A percentile compares a stretch with the other conserved stretches of the same genome.
phyloP scores from a whole-genome alignment of 2,888 invertebrate genomes.

The Ditylenchus weischeri region DNA sequence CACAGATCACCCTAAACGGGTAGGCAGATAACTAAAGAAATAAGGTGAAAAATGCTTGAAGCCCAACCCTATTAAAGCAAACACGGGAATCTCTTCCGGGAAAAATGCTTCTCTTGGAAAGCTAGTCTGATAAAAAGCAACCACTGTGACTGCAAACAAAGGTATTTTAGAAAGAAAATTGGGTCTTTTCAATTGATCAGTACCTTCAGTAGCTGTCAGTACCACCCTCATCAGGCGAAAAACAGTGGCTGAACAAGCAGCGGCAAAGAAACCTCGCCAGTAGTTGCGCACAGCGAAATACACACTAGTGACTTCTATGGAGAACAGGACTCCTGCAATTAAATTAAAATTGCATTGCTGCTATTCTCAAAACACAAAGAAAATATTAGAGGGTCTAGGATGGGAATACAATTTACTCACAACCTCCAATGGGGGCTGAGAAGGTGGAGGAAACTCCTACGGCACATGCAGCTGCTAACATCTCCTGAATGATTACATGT shows the following conservation, averaged over 20 bases:
- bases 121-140: conserved; percentile 80
- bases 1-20: conserved; percentile 48
- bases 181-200: not conserved
- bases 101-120: conserved; percentile 84
- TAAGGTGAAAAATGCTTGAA: not conserved
- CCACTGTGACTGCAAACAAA: conserved; percentile 76
- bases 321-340: conserved; percentile 80
- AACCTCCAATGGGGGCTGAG: conserved; percentile 89
- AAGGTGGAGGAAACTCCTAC: conserved; percentile 91
- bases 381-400: not conserved
- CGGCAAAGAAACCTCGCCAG: conserved; percentile 81
- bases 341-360: conserved; percentile 13
- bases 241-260: conserved; percentile 92
- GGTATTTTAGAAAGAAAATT: not conserved
- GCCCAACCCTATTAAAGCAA: conserved; percentile 80
- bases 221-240: conserved; percentile 79
- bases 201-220: conserved; percentile 22
- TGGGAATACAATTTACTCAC: not conserved
- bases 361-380: conserved; percentile 8
- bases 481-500: conserved; percentile 66
- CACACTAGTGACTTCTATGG: conserved; percentile 97
- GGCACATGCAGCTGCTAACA: conserved; percentile 95
- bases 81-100: conserved; percentile 85
- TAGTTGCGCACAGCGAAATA: conserved; percentile 80
- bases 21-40: not conserved